Evolutionary conservation across 2,888 invertebrate genomes (phyloP), one percentile per base, ranked within the genome.

Genomic region (Meiosimyza decipiens): DNA sequence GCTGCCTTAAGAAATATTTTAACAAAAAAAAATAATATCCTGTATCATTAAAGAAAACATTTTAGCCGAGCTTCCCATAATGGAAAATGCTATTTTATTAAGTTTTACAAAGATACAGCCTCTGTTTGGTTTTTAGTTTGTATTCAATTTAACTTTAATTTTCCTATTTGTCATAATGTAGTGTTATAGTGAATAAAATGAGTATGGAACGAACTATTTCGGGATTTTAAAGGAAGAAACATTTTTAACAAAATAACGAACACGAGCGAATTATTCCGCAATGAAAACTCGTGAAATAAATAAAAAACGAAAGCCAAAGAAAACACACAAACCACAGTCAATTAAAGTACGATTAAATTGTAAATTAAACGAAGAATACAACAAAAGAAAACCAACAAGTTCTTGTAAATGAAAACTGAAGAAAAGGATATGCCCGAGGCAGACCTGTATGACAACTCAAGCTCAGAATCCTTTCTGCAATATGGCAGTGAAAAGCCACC

Each of bases 401-500:
- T 22, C 18, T 6, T 54, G 54, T 54, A 40, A 70, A 70, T 70
- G 70, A 62, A 70, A 70, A 52, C 63, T 16, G 54, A 70, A 70
- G 63, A 62, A 13, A 40, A 63, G 70, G 70, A 70, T 77, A 84
- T 84, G 84, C 82, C 84, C 72, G 82, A 83, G 77, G 79, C 81
- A 52, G 83, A 83, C 77, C 76, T 80, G 73, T 80, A 79, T 67
- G 79, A 79, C 66, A 80, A 79, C 71, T 33, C 70, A 63, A 79
- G 77, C 65, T 77, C 76, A 55, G 85, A 87, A 77, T 84, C 87
- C 80, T 87, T 87, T 75, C 78, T 87, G 72, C 83, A 86, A 64
- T 87, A 87, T 78, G 85, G 84, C 72, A 82, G 79, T 71, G 80
- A 80, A 11, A 84, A 85, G n/a, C 83, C 84, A 74, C 84, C 83